Conservation (phyloP, 2,113 vertebrate species). For the Solenodon paradoxus region DNA sequence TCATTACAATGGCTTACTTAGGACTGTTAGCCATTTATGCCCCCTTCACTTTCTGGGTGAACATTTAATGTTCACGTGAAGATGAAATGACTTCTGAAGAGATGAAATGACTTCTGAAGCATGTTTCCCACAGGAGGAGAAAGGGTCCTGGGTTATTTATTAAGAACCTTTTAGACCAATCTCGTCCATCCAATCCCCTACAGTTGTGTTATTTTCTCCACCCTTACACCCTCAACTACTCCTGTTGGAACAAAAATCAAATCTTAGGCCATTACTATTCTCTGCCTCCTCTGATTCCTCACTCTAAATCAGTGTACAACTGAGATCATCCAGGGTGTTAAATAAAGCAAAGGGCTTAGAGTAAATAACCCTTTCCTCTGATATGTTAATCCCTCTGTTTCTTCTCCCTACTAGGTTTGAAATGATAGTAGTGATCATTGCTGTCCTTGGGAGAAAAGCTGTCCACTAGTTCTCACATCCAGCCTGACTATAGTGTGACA, state of each 20-base stretch:
- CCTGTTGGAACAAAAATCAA: not conserved
- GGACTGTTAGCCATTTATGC: too few relatives aligned
- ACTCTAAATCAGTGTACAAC: not conserved
- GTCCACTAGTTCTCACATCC: not conserved
- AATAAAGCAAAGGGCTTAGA: not conserved
- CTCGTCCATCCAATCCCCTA: not conserved
- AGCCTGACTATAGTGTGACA: not conserved
- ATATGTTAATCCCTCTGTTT: not conserved
- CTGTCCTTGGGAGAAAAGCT: not conserved
- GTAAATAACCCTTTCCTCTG: not conserved
- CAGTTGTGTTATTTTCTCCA: not conserved
- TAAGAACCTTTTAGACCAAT: not conserved
- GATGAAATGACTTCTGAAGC: not conserved
- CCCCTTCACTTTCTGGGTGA: not conserved
- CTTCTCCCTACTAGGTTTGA: not conserved
- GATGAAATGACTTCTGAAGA: not conserved
- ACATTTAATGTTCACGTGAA: not conserved
- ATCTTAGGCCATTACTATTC: not conserved
- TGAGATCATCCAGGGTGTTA: not conserved
- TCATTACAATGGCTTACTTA: not conserved
- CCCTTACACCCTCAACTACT: not conserved
- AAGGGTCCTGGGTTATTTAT: not conserved
- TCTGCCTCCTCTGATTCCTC: not conserved
- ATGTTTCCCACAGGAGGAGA: not conserved
- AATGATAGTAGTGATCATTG: not conserved